Evolutionary conservation across 1,140 invertebrate genomes (phyloP).

Genomic region (Nephila pilipes): DNA sequence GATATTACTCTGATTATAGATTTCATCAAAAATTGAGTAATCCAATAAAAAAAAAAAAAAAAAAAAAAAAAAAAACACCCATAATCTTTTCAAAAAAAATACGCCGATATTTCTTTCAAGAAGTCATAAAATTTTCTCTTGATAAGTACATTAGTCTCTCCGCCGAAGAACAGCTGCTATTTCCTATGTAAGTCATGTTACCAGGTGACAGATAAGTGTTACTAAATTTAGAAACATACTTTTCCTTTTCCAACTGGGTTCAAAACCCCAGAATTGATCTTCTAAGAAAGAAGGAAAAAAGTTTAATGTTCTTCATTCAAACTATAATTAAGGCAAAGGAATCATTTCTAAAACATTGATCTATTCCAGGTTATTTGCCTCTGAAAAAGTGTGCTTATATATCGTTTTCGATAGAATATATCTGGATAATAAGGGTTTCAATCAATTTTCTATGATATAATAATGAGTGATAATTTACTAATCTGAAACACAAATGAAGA

Average conservation of each 20-base stretch:
- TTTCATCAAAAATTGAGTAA: too few species aligned
- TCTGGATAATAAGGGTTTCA: not conserved
- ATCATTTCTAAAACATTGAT: not conserved
- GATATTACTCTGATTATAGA: too few species aligned
- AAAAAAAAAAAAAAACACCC: not conserved
- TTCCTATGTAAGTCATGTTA: not conserved
- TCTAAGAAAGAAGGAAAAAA: not conserved
- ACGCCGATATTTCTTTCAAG: not conserved
- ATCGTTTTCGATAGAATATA: not conserved
- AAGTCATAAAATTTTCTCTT: not conserved
- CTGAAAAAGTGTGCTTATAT: not conserved
- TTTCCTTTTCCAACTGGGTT: not conserved
- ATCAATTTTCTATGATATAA: not conserved
- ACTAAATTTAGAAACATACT: conserved; percentile 28
- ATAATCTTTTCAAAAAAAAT: not conserved
- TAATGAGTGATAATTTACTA: not conserved
- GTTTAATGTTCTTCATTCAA: conserved; percentile 2
- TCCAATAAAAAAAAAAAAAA: not conserved
- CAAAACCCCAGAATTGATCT: not conserved
- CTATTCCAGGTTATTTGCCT: not conserved
- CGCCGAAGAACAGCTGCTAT: not conserved
- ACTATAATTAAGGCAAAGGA: not conserved
- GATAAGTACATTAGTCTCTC: not conserved
- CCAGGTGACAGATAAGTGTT: not conserved
- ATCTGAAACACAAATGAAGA: too few species aligned